Evolutionary conservation across 1,140 invertebrate species (phyloP), one percentile per base, ranked within the genome.

Genomic region (Drosophila auraria): DNA sequence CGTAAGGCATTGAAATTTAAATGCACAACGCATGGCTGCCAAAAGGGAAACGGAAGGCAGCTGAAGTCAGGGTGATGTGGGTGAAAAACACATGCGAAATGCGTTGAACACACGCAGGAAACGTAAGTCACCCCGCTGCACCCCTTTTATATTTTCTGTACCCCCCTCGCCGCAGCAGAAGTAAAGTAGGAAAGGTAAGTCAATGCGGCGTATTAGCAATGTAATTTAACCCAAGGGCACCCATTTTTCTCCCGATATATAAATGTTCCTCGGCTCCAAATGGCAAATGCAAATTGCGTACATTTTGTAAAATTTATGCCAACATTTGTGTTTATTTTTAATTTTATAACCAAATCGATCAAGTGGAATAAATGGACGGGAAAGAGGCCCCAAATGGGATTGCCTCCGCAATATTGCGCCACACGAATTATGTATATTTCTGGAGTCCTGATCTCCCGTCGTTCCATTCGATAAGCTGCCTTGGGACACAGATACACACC

Each of bases 281-380:
- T 59, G 50, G 65, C 62, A 89, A 81, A 87, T 81, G 84, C 81
- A 87, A 87, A 87, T 84, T 68, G 50, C 59, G 66, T 61, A 81
- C 77, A 80, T 78, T 81, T 71, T 73, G 30, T 53, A 75, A 76
- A 84, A 89, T 89, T 81, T 84, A 87, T 84, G 62, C 60, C 57
- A 66, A 70, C 81, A 87, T 89, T 87, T 66, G 81, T 90, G 80
- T 90, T 89, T 84, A 90, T 89, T 80, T 79, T 72, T 82, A 84
- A 87, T 87, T 81, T 87, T 89, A 84, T 81, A 78, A 58, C 86
- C 57, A 60, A 87, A 87, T 87, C 84, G 80, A 87, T 87, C 84
- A 87, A 66, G 60, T 71, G 78, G 69, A 87, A 80, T 74, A 74
- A 58, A 58, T 45, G 63, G 53, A 15, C 23, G 33, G 53, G 15